These are phyloP conservation scores for Bagarius yarrelli DNA, from an alignment of 2,113 vertebrate species.

Conservation along the genomic window DNA sequence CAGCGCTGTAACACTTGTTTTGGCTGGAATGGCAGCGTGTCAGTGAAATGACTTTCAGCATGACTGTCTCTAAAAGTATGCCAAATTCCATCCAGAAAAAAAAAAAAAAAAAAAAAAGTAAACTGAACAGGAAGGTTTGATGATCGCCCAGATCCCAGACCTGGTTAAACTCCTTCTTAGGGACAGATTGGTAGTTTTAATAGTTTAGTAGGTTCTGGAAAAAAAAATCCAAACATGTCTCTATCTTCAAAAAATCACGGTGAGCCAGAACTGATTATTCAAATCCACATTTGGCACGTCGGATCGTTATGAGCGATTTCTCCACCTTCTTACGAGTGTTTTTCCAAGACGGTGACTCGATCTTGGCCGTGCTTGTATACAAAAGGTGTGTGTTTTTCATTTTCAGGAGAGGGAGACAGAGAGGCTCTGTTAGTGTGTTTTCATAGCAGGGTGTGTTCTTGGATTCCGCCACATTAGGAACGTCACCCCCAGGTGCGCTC, in stretches of 20 bases:
- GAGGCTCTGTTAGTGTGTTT: conserved; percentile 58
- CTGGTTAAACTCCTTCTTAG: conserved; percentile 9
- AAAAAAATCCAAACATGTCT: not conserved
- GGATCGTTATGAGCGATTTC: not conserved
- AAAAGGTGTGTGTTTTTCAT: conserved; percentile 62
- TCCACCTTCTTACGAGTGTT: not conserved
- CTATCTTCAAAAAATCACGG: not conserved
- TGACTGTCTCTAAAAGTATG: conserved; percentile 55
- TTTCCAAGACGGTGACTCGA: conserved; percentile 12
- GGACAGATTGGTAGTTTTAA: not conserved
- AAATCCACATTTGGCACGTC: conserved; percentile 32
- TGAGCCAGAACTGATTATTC: conserved; percentile 18
- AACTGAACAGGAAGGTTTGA: not conserved
- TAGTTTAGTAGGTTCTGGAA: not conserved
- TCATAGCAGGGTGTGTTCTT: conserved; percentile 73
- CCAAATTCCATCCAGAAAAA: conserved; percentile 35
- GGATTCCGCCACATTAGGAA: conserved; percentile 72
- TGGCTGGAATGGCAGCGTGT: conserved; percentile 60
- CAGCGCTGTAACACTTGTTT: conserved; percentile 59
- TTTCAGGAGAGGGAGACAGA: conserved; percentile 64
- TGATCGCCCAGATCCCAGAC: conserved; percentile 7
- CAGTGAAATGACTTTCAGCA: conserved; percentile 71
- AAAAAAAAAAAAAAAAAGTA: not conserved
- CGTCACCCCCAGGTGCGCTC: conserved; percentile 71
- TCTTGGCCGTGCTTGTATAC: not conserved